Evolutionary conservation across 2,113 vertebrate genomes (phyloP).

Genomic region (Anhinga anhinga): DNA sequence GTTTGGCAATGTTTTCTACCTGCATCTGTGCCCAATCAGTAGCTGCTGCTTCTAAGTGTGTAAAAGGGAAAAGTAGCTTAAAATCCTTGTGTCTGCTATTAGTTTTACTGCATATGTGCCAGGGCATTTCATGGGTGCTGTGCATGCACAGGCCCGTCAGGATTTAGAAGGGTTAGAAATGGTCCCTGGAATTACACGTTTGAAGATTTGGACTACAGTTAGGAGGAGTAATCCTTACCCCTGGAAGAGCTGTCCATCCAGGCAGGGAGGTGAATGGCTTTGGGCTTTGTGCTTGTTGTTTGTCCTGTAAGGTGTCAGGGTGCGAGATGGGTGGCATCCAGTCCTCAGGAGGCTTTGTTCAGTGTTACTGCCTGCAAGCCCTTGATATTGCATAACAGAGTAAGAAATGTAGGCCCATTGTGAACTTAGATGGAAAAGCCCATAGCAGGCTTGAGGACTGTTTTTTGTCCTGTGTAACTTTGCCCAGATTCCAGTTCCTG

Average conservation of each 20-base stretch:
- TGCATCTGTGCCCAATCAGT: neutral
- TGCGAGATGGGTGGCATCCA: neutral
- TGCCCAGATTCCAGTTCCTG: neutral
- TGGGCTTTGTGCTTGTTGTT: neutral
- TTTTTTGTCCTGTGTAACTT: too few relatives aligned
- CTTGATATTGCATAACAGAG: too few relatives aligned
- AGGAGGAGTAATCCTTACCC: neutral
- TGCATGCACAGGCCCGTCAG: too few relatives aligned
- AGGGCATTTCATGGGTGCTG: neutral
- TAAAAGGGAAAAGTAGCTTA: neutral
- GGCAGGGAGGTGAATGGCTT: neutral
- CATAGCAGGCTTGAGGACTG: too few relatives aligned
- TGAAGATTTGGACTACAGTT: neutral
- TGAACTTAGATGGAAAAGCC: neutral
- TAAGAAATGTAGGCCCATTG: too few relatives aligned
- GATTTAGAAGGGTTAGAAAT: neutral
- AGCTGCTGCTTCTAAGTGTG: neutral
- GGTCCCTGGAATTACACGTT: neutral
- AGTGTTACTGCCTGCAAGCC: neutral
- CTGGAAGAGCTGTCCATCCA: neutral
- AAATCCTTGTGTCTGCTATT: neutral
- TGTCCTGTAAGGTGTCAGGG: too few relatives aligned
- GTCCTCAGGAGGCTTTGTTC: neutral
- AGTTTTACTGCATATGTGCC: neutral
- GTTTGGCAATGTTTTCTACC: neutral